These are phyloP conservation scores for Gadus chalcogrammus DNA, from an alignment of 2,113 vertebrate species.

Conservation along the genomic window DNA sequence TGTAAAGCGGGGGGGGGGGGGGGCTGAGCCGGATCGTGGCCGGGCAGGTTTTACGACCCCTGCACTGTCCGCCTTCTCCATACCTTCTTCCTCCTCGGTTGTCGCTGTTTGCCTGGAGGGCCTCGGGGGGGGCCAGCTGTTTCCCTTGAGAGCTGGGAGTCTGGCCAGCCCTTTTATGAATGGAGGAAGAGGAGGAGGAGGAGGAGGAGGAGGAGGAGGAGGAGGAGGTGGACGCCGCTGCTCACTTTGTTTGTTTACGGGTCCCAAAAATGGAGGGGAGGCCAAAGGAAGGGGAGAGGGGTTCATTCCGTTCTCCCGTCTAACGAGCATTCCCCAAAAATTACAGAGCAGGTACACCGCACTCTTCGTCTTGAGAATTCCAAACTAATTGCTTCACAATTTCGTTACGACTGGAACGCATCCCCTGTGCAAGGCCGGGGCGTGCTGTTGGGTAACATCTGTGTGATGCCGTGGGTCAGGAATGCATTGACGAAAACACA, in stretches of 20 bases:
- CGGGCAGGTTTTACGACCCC: constrained; percentile 64
- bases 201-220: neutral
- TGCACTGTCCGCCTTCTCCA: constrained; percentile 51
- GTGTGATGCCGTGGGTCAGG: constrained; percentile 7
- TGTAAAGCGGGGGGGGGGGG: constrained; percentile 33
- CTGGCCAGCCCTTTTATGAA: constrained; percentile 41
- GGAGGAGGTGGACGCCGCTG: constrained; percentile 12
- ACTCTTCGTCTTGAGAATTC: constrained; percentile 63
- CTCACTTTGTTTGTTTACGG: constrained; percentile 52
- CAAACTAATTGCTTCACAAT: constrained; percentile 66
- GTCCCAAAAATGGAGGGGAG: constrained; percentile 31
- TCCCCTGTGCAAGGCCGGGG: constrained; percentile 3
- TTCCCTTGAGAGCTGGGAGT: constrained; percentile 30
- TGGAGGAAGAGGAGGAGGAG: constrained; percentile 19
- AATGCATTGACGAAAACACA: constrained; percentile 34
- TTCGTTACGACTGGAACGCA: constrained; percentile 42
- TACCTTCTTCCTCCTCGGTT: constrained; percentile 26
- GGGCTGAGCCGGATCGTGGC: constrained; percentile 56
- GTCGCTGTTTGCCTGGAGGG: constrained; percentile 6
- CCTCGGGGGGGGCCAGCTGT: constrained; percentile 54
- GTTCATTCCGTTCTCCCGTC: constrained; percentile 9
- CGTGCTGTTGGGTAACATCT: constrained; percentile 11
- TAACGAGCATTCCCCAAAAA: constrained; percentile 64
- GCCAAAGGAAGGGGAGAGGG: neutral
- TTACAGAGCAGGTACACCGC: constrained; percentile 58